These are phyloP conservation scores for Bombylius major DNA, from an alignment of 2,888 invertebrate species.

Conservation along the genomic window DNA sequence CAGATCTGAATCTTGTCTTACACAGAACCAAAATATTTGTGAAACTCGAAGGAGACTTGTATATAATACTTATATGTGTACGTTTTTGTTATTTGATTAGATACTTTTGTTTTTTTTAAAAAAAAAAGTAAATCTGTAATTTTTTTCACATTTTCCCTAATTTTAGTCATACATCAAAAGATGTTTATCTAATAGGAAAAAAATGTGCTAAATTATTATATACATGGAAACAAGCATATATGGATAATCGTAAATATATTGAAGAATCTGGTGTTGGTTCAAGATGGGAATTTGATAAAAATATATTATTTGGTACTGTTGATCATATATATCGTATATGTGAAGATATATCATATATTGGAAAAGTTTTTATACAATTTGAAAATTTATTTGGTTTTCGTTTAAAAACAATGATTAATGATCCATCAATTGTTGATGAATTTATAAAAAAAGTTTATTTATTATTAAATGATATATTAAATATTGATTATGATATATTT, in stretches of 20 bases:
- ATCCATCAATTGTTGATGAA: constrained; percentile 75
- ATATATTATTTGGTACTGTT: constrained; percentile 64
- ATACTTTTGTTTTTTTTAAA: no score
- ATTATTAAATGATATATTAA: constrained; percentile 59
- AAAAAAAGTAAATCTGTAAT: no score
- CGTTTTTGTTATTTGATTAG: no score
- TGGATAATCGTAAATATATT: constrained; percentile 66
- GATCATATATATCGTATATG: constrained; percentile 77
- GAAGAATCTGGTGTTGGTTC: constrained; percentile 74
- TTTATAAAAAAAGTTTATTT: constrained; percentile 69
- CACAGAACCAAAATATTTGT: no score
- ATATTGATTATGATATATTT: constrained; percentile 75
- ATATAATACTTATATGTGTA: no score
- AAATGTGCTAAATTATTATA: constrained; percentile 32
- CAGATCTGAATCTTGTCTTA: no score
- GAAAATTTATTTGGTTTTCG: constrained; percentile 81
- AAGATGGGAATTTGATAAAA: constrained; percentile 86
- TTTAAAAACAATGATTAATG: constrained; percentile 72
- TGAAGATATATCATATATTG: constrained; percentile 63
- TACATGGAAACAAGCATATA: constrained; percentile 49
- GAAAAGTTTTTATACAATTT: constrained; percentile 72
- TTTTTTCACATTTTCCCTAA: background rate
- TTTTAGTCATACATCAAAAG: constrained; percentile 25
- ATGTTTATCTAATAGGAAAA: constrained; percentile 29
- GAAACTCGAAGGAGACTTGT: no score